Evolutionary conservation across 2,113 vertebrate species (phyloP).

Genomic region (Thermophis baileyi): DNA sequence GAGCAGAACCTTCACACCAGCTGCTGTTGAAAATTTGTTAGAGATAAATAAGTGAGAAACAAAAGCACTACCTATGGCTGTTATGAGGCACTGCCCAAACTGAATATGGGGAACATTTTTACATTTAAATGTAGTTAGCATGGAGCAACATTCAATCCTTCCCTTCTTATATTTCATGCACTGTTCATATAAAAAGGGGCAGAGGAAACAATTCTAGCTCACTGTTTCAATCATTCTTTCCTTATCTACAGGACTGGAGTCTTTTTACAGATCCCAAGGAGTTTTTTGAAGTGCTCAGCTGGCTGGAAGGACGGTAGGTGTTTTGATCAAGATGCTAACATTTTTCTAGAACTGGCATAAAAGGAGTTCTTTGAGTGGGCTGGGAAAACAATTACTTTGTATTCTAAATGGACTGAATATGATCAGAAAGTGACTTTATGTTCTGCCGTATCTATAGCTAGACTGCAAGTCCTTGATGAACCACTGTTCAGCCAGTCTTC

Average conservation of each 20-base stretch:
- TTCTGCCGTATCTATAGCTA: background rate
- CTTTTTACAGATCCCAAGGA: conserved; percentile 88
- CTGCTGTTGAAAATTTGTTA: background rate
- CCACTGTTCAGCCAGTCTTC: background rate
- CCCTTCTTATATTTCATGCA: background rate
- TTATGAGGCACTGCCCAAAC: background rate
- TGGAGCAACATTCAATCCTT: background rate
- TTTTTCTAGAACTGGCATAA: background rate
- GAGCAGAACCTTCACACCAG: too few relatives aligned
- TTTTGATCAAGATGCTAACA: background rate
- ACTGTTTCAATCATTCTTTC: background rate
- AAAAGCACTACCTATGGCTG: background rate
- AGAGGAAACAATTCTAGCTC: background rate
- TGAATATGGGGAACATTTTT: background rate
- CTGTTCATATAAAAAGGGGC: background rate
- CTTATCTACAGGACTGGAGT: conserved; percentile 81
- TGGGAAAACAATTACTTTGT: background rate
- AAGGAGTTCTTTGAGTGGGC: background rate
- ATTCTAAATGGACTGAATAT: background rate
- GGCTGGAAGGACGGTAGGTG: conserved; percentile 87
- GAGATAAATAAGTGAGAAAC: background rate
- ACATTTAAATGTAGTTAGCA: background rate
- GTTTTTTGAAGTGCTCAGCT: conserved; percentile 84
- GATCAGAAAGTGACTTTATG: background rate
- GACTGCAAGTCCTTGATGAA: background rate